Conservation (phyloP, 2,888 invertebrate species). For the Ichneumon xanthorius region DNA sequence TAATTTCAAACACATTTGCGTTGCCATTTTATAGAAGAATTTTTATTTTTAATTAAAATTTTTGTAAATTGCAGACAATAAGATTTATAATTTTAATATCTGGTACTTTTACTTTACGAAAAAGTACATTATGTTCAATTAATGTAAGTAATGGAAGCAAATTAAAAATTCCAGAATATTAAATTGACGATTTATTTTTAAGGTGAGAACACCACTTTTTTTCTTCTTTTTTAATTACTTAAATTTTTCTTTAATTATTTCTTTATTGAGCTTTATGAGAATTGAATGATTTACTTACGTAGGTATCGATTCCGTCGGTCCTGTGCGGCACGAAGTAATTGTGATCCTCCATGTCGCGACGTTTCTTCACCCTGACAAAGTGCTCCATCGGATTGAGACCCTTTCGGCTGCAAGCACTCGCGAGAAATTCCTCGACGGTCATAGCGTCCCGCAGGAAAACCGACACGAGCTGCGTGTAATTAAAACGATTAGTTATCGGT, state of each 20-base stretch:
- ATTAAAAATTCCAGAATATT: too few species aligned
- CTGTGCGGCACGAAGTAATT: slow-evolving; percentile 98
- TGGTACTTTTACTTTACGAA: too few species aligned
- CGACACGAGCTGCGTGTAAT: slow-evolving; percentile 87
- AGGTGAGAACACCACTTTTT: background rate
- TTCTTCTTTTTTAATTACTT: background rate
- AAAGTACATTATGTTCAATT: too few species aligned
- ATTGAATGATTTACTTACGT: slow-evolving; percentile 89
- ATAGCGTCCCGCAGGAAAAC: slow-evolving; percentile 96
- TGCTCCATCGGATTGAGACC: slow-evolving; percentile 97
- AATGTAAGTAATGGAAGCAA: too few species aligned
- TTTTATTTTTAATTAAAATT: too few species aligned
- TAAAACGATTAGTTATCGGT: slow-evolving; percentile 28
- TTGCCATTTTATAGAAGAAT: too few species aligned
- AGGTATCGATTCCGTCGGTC: slow-evolving; percentile 97
- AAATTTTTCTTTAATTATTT: background rate
- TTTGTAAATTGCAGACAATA: too few species aligned
- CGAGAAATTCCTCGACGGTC: slow-evolving; percentile 98
- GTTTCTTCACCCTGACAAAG: slow-evolving; percentile 97
- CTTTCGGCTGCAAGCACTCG: slow-evolving; percentile 95
- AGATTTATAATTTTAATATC: too few species aligned
- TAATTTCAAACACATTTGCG: too few species aligned
- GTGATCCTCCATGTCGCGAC: slow-evolving; percentile 97
- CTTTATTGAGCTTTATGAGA: background rate
- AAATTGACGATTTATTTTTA: too few species aligned